phyloP scores from a whole-genome alignment of 2,113 vertebrate genomes.

The Phyllostomus hastatus region DNA sequence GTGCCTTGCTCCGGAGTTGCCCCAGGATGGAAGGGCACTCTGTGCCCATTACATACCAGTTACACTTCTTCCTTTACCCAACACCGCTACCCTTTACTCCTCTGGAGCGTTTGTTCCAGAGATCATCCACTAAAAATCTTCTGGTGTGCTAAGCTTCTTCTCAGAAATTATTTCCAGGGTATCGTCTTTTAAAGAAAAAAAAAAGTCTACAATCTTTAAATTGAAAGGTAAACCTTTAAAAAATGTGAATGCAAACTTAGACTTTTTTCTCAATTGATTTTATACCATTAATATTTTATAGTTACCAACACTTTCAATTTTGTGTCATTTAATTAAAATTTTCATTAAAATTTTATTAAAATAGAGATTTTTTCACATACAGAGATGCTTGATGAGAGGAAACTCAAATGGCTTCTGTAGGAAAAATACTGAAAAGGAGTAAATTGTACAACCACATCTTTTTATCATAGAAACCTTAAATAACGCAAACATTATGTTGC shows the following conservation, averaged over 20 bases:
- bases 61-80: background rate
- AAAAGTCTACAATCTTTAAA: background rate
- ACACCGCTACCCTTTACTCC: rapidly evolving
- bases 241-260: background rate
- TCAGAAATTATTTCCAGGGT: background rate
- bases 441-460: background rate
- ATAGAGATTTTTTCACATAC: background rate
- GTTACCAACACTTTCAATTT: background rate
- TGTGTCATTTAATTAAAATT: background rate
- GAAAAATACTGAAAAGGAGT: background rate
- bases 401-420: background rate
- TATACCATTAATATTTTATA: background rate
- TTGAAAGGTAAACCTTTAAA: background rate
- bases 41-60: rapidly evolving
- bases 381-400: background rate
- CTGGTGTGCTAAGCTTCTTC: background rate
- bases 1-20: background rate
- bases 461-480: background rate
- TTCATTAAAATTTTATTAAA: background rate
- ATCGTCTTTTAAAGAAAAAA: background rate
- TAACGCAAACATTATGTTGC: background rate
- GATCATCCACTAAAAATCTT: background rate
- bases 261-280: background rate
- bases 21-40: background rate
- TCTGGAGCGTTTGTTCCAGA: background rate